Evolutionary conservation across 2,888 invertebrate genomes (phyloP), one percentile per base, ranked within the genome.

Genomic region (Lithophane socia): DNA sequence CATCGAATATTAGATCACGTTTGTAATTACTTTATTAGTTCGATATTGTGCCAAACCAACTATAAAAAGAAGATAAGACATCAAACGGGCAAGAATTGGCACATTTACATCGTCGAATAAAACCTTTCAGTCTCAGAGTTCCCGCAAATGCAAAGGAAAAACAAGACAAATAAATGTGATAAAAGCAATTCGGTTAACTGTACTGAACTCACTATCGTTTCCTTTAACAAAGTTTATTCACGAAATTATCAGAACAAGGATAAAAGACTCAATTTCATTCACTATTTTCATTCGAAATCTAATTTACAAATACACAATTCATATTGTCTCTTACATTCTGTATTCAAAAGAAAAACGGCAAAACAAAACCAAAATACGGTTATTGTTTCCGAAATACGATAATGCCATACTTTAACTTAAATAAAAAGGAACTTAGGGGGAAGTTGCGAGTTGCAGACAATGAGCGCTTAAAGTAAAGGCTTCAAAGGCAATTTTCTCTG

Each of bases 181-280:
- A 91, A 92, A 92, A 91, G 85, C 92, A 90, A 91, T 92, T 92
- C 85, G 82, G 90, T 89, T 90, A 91, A 93, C 91, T 91, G 90
- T 90, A 90, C 91, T 91, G 90, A 90, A 90, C 87, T 88, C 86
- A 87, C 89, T 90, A 90, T 88, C 84, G 82, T 89, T 88, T 88
- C 88, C 90, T 87, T 85, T 87, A 86, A 85, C 87, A 87, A 92
- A 88, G 87, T 90, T 89, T 78, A 82, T 65, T 75, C 73, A 66
- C 18, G 77, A 81, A 73, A 84, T 87, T 84, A 86, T 84, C 71
- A 83, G 83, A 81, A 85, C 81, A 86, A 86, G 88, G 85, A 90
- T 87, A 89, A 89, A 88, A 87, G 76, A 82, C 87, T 86, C 82
- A 87, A 90, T 89, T 90, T 82, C 84, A 82, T 88, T 86, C 80